phyloP scores from a whole-genome alignment of 2,113 vertebrate genomes.

The Brachypteracias leptosomus region DNA sequence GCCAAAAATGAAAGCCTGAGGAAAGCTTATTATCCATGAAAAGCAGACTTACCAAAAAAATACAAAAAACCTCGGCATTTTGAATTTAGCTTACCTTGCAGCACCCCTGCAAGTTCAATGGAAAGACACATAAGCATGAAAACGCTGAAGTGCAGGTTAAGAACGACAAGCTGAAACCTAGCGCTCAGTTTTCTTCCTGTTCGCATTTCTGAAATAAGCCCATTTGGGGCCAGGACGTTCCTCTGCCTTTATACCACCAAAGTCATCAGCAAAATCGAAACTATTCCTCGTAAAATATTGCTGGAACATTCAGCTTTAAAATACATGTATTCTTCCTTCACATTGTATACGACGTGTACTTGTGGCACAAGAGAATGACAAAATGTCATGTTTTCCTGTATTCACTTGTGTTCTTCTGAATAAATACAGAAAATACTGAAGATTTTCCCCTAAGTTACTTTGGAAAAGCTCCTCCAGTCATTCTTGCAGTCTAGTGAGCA shows the following conservation, averaged over 20 bases:
- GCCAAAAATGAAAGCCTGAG: slow-evolving; percentile 32
- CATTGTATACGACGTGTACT: not conserved
- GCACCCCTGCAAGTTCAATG: not conserved
- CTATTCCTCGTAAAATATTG: not conserved
- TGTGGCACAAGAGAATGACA: not conserved
- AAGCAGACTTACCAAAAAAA: not conserved
- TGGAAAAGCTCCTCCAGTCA: not conserved
- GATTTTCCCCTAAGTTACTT: not conserved
- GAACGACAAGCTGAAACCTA: not conserved
- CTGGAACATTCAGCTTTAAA: not conserved
- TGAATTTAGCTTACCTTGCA: slow-evolving; percentile 36
- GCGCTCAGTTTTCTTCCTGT: not conserved
- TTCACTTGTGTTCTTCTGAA: not conserved
- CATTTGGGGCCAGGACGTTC: not conserved
- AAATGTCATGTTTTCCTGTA: not conserved
- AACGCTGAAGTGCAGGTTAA: not conserved
- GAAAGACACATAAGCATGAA: not conserved
- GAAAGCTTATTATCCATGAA: slow-evolving; percentile 31
- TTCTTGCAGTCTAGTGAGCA: not conserved
- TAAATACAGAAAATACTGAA: not conserved
- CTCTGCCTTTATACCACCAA: not conserved
- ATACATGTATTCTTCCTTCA: not conserved
- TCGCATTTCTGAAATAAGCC: not conserved
- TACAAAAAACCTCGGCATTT: not conserved
- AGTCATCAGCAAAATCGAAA: not conserved